phyloP scores from a whole-genome alignment of 2,888 invertebrate genomes.

The Deilephila porcellus region DNA sequence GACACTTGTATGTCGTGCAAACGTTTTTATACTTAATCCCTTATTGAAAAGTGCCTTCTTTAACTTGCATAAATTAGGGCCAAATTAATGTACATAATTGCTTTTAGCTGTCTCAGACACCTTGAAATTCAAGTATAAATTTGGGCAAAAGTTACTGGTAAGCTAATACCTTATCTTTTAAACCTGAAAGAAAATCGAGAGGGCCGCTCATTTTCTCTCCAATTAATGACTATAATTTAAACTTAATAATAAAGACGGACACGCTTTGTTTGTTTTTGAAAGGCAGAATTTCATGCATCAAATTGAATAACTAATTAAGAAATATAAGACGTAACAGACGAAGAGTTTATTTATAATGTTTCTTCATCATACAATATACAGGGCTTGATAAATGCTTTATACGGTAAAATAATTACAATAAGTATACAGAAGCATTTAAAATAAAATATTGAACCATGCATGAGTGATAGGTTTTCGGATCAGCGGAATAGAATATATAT shows the following conservation, averaged over 20 bases:
- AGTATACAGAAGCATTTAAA: no score
- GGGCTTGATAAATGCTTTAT: no score
- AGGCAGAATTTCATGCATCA: conserved; percentile 73
- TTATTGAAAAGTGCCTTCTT: not conserved
- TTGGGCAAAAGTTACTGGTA: conserved; percentile 58
- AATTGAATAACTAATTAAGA: conserved; percentile 75
- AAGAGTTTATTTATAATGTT: conserved; percentile 36
- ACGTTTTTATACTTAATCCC: not conserved
- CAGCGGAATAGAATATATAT: no score
- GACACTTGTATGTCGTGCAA: not conserved
- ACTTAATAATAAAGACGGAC: conserved; percentile 80
- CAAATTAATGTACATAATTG: not conserved
- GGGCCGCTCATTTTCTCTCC: conserved; percentile 69
- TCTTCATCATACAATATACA: not conserved
- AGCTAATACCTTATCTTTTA: conserved; percentile 63
- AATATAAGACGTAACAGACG: conserved; percentile 65
- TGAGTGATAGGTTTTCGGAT: no score
- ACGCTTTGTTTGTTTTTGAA: conserved; percentile 77
- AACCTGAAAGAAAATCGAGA: conserved; percentile 67
- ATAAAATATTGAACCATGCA: no score
- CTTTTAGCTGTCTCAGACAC: not conserved
- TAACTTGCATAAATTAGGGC: not conserved
- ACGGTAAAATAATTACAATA: no score
- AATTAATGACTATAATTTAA: conserved; percentile 80
- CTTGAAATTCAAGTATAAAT: not conserved